Conservation (phyloP, 2,888 invertebrate species). For the Ophonus ardosiacus region DNA sequence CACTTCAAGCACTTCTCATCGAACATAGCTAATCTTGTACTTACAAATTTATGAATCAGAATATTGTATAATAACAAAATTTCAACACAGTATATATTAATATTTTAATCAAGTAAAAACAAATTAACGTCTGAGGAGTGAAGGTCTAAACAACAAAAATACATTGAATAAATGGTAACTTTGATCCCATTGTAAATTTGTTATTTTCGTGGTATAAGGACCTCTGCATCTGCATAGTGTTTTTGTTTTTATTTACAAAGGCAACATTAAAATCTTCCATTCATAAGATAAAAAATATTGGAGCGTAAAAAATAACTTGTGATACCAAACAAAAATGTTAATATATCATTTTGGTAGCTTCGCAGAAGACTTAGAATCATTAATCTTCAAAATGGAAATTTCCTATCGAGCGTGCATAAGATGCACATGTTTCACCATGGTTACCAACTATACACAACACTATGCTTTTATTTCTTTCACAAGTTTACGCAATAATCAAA, state of each 20-base stretch:
- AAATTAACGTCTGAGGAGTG: too few species aligned
- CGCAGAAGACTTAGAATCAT: conserved; percentile 7
- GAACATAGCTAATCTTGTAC: too few species aligned
- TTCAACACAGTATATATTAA: too few species aligned
- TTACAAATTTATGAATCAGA: too few species aligned
- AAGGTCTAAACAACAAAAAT: neutral
- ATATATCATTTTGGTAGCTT: conserved; percentile 15
- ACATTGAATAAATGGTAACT: neutral
- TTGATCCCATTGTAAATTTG: neutral
- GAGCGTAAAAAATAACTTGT: neutral
- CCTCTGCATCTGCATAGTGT: neutral
- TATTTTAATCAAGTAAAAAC: too few species aligned
- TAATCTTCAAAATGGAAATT: conserved; percentile 31
- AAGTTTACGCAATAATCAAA: neutral
- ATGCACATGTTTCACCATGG: conserved; percentile 27
- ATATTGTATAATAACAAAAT: too few species aligned
- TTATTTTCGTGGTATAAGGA: neutral
- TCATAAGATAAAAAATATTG: neutral
- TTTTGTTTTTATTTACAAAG: neutral
- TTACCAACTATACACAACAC: neutral
- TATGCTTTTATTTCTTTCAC: neutral
- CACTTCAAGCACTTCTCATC: too few species aligned
- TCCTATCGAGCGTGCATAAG: conserved; percentile 16
- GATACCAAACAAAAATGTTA: neutral
- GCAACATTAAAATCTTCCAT: conserved; percentile 1